These are phyloP conservation scores for Gastracanthus pulcherrimus DNA, from an alignment of 2,888 invertebrate species.

Conservation along the genomic window DNA sequence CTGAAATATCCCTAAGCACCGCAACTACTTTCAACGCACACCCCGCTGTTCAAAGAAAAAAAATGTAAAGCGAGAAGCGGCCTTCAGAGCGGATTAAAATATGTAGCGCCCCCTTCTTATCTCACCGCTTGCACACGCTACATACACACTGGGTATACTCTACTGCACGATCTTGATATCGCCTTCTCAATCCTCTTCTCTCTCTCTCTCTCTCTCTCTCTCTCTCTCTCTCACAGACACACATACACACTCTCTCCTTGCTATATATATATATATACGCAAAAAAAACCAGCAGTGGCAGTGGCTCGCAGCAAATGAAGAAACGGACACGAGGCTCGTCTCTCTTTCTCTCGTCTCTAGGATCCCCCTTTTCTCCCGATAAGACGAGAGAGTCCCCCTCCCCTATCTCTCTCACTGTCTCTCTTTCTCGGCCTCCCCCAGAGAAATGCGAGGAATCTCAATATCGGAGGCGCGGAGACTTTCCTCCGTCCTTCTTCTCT, in stretches of 20 bases:
- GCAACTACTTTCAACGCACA: neutral
- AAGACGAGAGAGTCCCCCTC: conserved; percentile 11
- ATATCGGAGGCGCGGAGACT: conserved; percentile 35
- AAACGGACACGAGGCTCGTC: conserved; percentile 45
- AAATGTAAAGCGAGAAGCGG: neutral
- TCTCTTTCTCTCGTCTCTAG: too few species aligned
- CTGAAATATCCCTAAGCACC: too few species aligned
- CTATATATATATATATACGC: neutral
- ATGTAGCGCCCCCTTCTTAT: neutral
- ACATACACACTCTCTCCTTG: too few species aligned
- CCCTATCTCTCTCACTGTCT: too few species aligned
- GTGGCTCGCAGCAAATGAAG: conserved; percentile 44
- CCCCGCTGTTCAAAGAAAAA: too few species aligned
- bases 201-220: too few species aligned
- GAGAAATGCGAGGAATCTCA: conserved; percentile 55
- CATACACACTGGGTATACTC: neutral
- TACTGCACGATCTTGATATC: conserved; percentile 36
- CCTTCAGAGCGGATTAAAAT: conserved; percentile 31
- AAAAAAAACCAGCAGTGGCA: neutral
- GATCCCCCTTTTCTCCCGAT: too few species aligned
- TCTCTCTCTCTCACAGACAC: too few species aligned
- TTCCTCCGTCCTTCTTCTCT: conserved; percentile 3
- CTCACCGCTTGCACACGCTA: neutral
- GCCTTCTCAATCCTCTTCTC: conserved; percentile 3
- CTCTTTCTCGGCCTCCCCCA: too few species aligned